Base-by-base conservation (phyloP, 2,888 invertebrate genomes). In the Marasmarcha lunaedactyla region DNA sequence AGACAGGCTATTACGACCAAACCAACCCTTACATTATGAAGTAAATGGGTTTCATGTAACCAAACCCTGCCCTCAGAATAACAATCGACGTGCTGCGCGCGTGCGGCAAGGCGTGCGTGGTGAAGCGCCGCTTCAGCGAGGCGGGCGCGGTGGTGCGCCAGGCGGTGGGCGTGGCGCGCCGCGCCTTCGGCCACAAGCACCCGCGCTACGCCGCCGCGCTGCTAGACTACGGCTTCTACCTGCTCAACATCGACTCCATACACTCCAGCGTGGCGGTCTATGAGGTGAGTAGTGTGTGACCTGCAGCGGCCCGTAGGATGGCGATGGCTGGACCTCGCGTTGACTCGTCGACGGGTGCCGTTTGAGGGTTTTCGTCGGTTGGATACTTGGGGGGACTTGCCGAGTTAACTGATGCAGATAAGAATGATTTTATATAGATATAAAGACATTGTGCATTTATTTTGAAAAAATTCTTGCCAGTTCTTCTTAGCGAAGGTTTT, bases 161-260 rank as follows among this genome's bases (percentile, higher is more conserved):
- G 74, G 95, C 94, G 1, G 90, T 93, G 33, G 87, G 87, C 44
- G 78, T 89, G 39, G 90, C 92, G 10, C 85, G 89, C 11, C 77
- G 83, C 50, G 69, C 85, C 35, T 90, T 88, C 70, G 88, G 88
- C 1, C 70, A 81, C 14, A 68, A 79, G n/a, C 93, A 94, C 78
- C 94, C 93, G 40, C 90, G 91, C 55, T 92, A 90, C 67, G 91
- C 95, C 14, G 93, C 94, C 66, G 90, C 93, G 33, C 84, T 97
- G 43, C 84, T 93, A 50, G 95, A 96, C 79, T 94, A 93, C 70
- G 97, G 94, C 47, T 96, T 94, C 84, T 96, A 93, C 67, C 84
- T 96, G 56, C 86, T 96, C 51, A 95, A 96, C 72, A 90, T 92
- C 39, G 97, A 97, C 78, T 90, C 90, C 39, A 91, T 94, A 48